A percentile compares a stretch with the other conserved stretches of the same genome.
Conservation (phyloP, 2,113 vertebrate genomes). For the Phalacrocorax carbo region DNA sequence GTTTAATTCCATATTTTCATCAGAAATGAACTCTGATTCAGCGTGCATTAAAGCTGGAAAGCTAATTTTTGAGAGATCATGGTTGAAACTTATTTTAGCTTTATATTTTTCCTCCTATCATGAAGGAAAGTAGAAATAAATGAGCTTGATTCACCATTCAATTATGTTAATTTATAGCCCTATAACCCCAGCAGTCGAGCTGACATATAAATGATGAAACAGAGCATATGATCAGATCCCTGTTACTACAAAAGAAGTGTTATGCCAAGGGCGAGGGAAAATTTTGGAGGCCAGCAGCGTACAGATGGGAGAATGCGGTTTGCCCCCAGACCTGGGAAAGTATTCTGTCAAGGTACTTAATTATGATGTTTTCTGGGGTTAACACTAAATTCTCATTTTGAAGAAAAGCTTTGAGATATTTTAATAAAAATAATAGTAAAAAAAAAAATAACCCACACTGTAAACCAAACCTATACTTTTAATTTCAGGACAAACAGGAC, state of each 20-base stretch:
- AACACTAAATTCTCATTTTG: background rate
- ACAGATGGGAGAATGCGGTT: background rate
- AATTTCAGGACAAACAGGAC: background rate
- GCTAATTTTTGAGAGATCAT: background rate
- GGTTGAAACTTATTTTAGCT: background rate
- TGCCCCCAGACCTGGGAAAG: background rate
- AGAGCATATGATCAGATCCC: slow-evolving; percentile 22
- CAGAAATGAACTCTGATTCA: background rate
- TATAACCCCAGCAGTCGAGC: slow-evolving; percentile 26
- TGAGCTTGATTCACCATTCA: slow-evolving; percentile 21
- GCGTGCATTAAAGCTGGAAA: background rate
- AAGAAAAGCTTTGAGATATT: background rate
- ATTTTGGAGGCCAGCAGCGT: background rate
- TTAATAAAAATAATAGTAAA: too few species aligned
- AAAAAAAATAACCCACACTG: background rate
- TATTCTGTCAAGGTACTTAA: background rate
- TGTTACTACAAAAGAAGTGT: background rate
- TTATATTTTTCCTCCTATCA: slow-evolving; percentile 1
- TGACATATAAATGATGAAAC: slow-evolving; percentile 40
- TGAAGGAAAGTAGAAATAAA: slow-evolving; percentile 26
- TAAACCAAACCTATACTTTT: background rate
- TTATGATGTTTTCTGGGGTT: background rate
- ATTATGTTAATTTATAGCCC: slow-evolving; percentile 47
- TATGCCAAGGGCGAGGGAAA: background rate
- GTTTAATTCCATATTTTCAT: slow-evolving; percentile 32